A percentile compares a stretch with the other conserved stretches of the same genome.
Conservation (phyloP, 2,797 vertebrate genomes). For the Erethizon dorsatum region DNA sequence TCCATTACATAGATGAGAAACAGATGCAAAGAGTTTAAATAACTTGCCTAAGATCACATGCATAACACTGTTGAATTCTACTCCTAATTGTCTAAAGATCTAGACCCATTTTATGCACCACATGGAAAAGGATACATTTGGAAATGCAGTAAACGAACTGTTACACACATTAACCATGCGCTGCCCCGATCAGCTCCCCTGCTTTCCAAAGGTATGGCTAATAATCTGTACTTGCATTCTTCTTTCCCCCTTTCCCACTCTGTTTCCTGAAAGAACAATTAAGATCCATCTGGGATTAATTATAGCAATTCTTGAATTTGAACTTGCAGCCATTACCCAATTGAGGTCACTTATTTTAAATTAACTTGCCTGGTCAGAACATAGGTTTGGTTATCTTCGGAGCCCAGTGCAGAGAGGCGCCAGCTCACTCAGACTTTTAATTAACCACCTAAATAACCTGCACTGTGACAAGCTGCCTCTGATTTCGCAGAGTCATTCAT, state of each 20-base stretch:
- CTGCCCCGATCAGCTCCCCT: conserved; percentile 32
- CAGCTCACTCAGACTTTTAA: conserved; percentile 81
- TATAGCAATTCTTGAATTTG: conserved; percentile 80
- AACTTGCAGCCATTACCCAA: conserved; percentile 83
- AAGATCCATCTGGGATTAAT: conserved; percentile 82
- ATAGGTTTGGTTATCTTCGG: conserved; percentile 83
- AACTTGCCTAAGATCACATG: conserved; percentile 24
- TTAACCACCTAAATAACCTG: conserved; percentile 82
- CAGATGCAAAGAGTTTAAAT: background rate
- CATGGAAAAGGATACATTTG: conserved; percentile 41
- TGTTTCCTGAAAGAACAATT: conserved; percentile 81
- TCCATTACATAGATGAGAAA: conserved; percentile 29
- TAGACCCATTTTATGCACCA: background rate
- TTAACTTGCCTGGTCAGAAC: conserved; percentile 84
- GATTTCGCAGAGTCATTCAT: conserved; percentile 80
- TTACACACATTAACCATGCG: conserved; percentile 53
- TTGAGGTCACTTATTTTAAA: conserved; percentile 85
- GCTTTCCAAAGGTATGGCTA: conserved; percentile 56
- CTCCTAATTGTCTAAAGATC: conserved; percentile 39
- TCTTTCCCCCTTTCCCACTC: conserved; percentile 42
- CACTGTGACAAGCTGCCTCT: conserved; percentile 76
- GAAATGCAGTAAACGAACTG: conserved; percentile 41
- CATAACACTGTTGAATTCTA: conserved; percentile 29
- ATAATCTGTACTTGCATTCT: conserved; percentile 71
- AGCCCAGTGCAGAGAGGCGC: conserved; percentile 62